Base-by-base conservation (phyloP, 2,888 invertebrate genomes). In the Priocnemis perturbator region DNA sequence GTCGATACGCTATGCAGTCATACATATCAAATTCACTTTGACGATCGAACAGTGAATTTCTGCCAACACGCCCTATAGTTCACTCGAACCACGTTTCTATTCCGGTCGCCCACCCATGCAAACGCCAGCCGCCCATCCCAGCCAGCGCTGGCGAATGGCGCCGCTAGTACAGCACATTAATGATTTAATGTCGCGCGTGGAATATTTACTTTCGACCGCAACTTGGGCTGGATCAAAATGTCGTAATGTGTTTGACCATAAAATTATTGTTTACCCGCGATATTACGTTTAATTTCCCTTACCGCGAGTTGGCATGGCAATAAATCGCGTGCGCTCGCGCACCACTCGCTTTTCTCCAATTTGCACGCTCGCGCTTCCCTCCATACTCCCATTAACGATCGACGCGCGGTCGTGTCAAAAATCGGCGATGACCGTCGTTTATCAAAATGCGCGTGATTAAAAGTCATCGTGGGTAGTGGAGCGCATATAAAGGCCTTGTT, bases 141-240 rank as follows among this genome's bases (percentile, higher is more conserved):
- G 37, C 37, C 37, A 37, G 7, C 37, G 7, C 37, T 37, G 37
- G 58, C 64, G 62, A 50, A 74, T 69, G 67, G 59, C 66, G 60
- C 53, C 70, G 55, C 67, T 45, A 68, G 53, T 47, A 64, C 68
- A 50, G 67, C 68, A 73, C 75, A 79, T 79, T 80, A 74, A 73
- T 69, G 71, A 69, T 64, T 67, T 67, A 73, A 67, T 64, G 63
- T 74, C 60, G 68, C 69, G 56, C 64, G 50, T 55, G 59, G 72
- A 75, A 76, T 75, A 78, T 80, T 80, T 80, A 80, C 73, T 67
- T 68, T 68, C 62, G 55, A 73, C 71, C 74, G 67, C 73, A 71
- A 62, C 56, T 59, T 23, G 76, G 67, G 57, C 59, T 68, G 70
- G 77, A 77, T 78, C 79, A 67, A 71, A 79, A 75, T 73, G 69